Base-by-base conservation (phyloP, 2,888 invertebrate genomes). In the Alentia gelatinosa region DNA sequence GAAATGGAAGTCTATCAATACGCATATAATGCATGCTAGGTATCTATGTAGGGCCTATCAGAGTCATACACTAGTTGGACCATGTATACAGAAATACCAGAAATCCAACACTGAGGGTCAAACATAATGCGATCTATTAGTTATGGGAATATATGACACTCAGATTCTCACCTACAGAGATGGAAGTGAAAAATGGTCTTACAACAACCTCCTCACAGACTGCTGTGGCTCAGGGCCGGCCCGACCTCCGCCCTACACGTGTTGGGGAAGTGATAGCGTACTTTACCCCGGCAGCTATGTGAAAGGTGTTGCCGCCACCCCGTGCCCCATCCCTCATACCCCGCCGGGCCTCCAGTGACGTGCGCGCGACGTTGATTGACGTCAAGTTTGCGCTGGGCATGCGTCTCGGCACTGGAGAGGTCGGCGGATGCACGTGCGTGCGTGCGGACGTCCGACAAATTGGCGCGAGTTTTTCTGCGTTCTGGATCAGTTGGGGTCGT, bases 391-490 rank as follows among this genome's bases (percentile, higher is more conserved):
- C 39, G 39, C 79, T 23, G 39, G 37, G 79, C 79, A n/a, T 79
- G 79, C n/a, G 79, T n/a, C 68, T n/a, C n/a, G 30, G 33, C 1
- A 30, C 68, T 68, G 68, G 56, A 74, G 74, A 5, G 33, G 74
- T 5, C 3, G 74, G 26, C 5, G 39, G 7, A 26, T 39, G 3
- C 79, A 79, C 79, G 79, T 79, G 79, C 9, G 79, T 26, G 79
- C 37, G 79, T 26, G 79, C 39, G 79, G 9, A 39, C 37, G 39
- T 35, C 19, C 79, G 79, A 79, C 79, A 79, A 79, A 79, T 79
- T 79, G 79, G 79, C n/a, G 79, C 37, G 1, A 19, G n/a, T 37
- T 5, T 79, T 79, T n/a, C 37, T 26, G 79, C 37, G 79, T 26
- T 35, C 37, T n/a, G 79, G 79, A 39, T 79, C 79, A 35, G n/a